These are phyloP conservation scores for Pagetopsis macropterus DNA, from an alignment of 2,797 vertebrate species.

Conservation along the genomic window DNA sequence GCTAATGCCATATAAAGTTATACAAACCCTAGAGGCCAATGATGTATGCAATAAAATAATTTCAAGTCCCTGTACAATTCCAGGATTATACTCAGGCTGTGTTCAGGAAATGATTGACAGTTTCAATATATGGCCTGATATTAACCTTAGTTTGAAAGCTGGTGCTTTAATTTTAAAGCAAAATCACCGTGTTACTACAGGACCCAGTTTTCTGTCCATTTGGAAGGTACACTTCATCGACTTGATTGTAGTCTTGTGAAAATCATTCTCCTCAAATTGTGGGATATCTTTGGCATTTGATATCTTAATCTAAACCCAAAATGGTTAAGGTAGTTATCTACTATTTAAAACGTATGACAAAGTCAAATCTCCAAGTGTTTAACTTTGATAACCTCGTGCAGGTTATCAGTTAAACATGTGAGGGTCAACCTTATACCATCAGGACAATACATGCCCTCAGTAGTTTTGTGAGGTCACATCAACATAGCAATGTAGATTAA, in stretches of 20 bases:
- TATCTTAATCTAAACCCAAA: conserved; percentile 7
- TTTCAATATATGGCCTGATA: conserved; percentile 9
- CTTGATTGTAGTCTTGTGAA: not conserved
- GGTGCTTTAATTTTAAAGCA: conserved; percentile 3
- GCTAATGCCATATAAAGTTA: not conserved
- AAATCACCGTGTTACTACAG: not conserved
- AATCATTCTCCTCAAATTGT: not conserved
- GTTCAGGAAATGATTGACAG: conserved; percentile 6
- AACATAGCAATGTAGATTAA: not conserved
- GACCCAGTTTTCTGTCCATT: not conserved
- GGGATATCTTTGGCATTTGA: conserved; percentile 1
- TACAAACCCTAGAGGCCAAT: not conserved
- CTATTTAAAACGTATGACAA: not conserved
- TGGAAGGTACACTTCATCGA: conserved; percentile 5
- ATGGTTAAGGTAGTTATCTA: not conserved
- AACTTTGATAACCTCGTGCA: not conserved
- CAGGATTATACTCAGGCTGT: not conserved
- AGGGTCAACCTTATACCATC: not conserved
- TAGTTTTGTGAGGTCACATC: not conserved
- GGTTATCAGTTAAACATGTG: not conserved
- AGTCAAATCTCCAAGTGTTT: not conserved
- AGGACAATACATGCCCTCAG: not conserved
- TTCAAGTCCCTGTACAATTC: not conserved
- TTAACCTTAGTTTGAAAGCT: conserved; percentile 9
- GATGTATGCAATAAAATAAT: not conserved